Conservation (phyloP, 2,113 vertebrate species). For the Atrichornis clamosus region DNA sequence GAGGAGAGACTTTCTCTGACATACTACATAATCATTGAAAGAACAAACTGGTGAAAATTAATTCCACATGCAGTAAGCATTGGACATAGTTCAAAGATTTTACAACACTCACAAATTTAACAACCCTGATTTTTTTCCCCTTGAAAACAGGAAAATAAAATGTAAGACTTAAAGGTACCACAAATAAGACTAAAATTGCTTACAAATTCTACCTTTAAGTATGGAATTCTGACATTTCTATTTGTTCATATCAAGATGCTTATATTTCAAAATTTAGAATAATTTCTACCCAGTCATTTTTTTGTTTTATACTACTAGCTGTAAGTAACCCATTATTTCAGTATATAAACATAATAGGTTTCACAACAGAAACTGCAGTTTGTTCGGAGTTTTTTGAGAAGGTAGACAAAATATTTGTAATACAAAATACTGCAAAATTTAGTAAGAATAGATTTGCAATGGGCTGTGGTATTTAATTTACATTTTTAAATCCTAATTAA, state of each 20-base stretch:
- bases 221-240: background rate
- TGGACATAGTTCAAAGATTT: background rate
- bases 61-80: background rate
- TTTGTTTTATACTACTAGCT: background rate
- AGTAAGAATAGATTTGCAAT: background rate
- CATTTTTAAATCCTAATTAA: background rate
- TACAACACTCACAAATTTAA: background rate
- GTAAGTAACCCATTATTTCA: background rate
- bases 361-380: background rate
- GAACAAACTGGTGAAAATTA: background rate
- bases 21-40: background rate
- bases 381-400: background rate
- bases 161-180: background rate
- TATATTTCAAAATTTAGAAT: background rate
- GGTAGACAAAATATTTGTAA: background rate
- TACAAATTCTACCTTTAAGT: background rate
- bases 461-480: background rate
- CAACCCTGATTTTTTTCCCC: background rate
- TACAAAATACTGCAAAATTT: background rate
- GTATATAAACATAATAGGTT: background rate
- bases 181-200: background rate
- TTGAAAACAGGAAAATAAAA: constrained; percentile 9
- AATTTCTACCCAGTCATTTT: background rate
- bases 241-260: background rate
- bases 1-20: background rate